Base-by-base conservation (phyloP, 2,113 vertebrate genomes). In the Mormyrus iriodes region DNA sequence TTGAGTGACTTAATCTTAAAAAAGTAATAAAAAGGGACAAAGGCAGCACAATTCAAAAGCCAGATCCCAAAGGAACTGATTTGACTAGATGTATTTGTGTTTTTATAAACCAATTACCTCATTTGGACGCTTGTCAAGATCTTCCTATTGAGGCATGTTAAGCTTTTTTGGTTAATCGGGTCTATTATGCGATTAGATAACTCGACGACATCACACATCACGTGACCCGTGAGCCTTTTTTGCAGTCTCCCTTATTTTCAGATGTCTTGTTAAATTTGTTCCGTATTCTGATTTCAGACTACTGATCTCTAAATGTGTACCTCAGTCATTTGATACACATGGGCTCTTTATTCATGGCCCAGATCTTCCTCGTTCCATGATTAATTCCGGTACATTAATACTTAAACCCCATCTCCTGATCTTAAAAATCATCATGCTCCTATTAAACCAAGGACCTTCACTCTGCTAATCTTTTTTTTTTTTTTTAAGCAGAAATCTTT, bases 381-480 rank as follows among this genome's bases (percentile, higher is more conserved):
- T 52, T 86, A 53, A 53, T 53, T 86, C 85, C 51, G 27, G 27
- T 53, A 52, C 85, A 55, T 48, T 48, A 84, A 48, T 84, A 84
- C 82, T 46, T n/a, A 84, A 48, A 84, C 42, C 42, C 82, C 82
- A 24, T 84, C 82, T 84, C 24, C 82, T 24, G 42, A 84, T 84
- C 82, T 84, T 84, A 84, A 84, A 79, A 84, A 84, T 84, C 8
- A 84, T 84, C 44, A 48, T 84, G 82, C 44, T 84, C 42, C 82
- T 84, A 13, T 48, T 84, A 84, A 84, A 84, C 44, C 82, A 84
- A 46, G 82, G 82, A 46, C 44, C 82, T 84, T 84, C 24, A 9
- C 42, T 48, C 17, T n/a, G 39, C 17, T 84, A 46, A 48, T n/a
- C 44, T 84, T 79, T 79, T 79, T 65, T 65, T 8, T n/a, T 0